Percentiles rank a stretch among this genome's conserved stretches.
Conservation (phyloP, 37 sponge, comb jelly and placozoan species). For the Ianthella basta region DNA sequence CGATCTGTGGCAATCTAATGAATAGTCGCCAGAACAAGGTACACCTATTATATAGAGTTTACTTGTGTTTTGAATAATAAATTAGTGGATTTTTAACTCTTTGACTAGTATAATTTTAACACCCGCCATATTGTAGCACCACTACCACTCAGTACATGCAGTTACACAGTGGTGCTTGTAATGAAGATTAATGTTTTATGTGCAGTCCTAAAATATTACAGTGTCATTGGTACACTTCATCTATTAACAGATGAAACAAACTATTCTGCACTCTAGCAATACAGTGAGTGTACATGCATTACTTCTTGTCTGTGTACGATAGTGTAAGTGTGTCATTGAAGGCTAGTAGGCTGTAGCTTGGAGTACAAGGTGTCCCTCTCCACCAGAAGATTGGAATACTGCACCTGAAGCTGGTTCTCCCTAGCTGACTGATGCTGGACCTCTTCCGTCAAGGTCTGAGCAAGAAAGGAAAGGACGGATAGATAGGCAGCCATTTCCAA, state of each 20-base stretch:
- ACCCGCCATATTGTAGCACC: too few relatives aligned
- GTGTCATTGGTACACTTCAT: neutral
- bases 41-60: too few relatives aligned
- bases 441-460: slow-evolving; percentile 81
- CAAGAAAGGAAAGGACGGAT: neutral
- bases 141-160: too few relatives aligned
- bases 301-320: neutral
- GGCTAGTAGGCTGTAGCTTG: neutral
- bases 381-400: slow-evolving; percentile 62
- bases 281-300: neutral
- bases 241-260: neutral
- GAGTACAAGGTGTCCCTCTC: slow-evolving; percentile 49
- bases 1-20: too few relatives aligned
- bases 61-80: too few relatives aligned
- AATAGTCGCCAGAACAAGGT: too few relatives aligned
- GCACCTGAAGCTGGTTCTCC: slow-evolving; percentile 79
- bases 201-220: too few relatives aligned
- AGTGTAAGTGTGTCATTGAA: neutral
- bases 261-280: neutral
- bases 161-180: too few relatives aligned
- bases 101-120: too few relatives aligned
- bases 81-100: too few relatives aligned
- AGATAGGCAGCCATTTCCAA: neutral
- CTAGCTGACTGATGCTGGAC: slow-evolving; percentile 73
- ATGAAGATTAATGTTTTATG: too few relatives aligned